A percentile compares a stretch with the other conserved stretches of the same genome.
Evolutionary conservation across 2,113 vertebrate species (phyloP).

Genomic region (Alectura lathami): DNA sequence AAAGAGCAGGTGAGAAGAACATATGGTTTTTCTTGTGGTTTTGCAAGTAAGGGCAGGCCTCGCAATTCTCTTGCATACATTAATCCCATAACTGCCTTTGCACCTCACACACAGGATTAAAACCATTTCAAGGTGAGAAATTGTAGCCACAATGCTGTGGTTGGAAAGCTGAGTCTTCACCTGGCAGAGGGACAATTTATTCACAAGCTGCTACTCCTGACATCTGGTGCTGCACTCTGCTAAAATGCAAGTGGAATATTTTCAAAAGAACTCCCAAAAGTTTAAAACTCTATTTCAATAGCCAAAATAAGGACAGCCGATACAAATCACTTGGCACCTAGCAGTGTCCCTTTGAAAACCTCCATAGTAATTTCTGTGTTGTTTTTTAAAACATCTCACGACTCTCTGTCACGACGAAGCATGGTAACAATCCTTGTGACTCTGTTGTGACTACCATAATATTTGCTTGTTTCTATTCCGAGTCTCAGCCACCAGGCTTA

Average conservation of each 20-base stretch:
- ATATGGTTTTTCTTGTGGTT: background rate
- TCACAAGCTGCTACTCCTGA: background rate
- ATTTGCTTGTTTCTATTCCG: background rate
- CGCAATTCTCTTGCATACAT: background rate
- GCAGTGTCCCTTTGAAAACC: background rate
- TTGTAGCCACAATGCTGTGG: background rate
- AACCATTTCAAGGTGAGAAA: slow-evolving; percentile 25
- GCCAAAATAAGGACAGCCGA: background rate
- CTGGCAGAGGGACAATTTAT: slow-evolving; percentile 13
- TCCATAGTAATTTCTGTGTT: background rate
- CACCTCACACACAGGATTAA: slow-evolving; percentile 25
- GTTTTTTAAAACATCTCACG: background rate
- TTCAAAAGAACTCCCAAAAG: background rate
- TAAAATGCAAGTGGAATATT: background rate
- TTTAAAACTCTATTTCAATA: background rate
- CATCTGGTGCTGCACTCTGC: background rate
- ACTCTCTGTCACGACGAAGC: background rate
- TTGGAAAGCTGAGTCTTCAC: slow-evolving; percentile 28
- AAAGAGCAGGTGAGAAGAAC: slow-evolving; percentile 13
- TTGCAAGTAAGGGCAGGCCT: slow-evolving; percentile 32
- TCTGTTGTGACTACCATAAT: background rate
- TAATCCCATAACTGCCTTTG: slow-evolving; percentile 36
- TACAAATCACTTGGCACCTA: background rate
- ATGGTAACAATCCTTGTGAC: background rate
- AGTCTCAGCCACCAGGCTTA: background rate